Evolutionary conservation across 1,140 invertebrate species (phyloP), one percentile per base, ranked within the genome.

Genomic region (Hyles euphorbiae): DNA sequence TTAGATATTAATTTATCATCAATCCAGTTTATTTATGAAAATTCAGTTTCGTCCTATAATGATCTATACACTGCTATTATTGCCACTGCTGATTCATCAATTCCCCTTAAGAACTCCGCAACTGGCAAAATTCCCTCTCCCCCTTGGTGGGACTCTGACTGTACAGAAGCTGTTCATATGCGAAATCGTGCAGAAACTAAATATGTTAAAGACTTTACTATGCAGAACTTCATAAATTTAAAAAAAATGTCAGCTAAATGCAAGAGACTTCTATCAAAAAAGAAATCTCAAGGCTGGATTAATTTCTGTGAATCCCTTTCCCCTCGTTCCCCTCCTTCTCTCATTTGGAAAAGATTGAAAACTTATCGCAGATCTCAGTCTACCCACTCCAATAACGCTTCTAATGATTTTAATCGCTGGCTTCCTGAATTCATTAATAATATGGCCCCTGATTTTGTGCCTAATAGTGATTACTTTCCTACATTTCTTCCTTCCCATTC

Each of bases 341-440:
- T 65, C n/a, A 61, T 74, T 3, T 74, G 68, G 68, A 58, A 58
- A 12, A 61, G 58, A 36, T 60, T 73, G 33, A 65, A 54, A 50
- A 52, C 48, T 36, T 73, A 62, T 34, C 50, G 65, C 2, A 45
- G 56, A 8, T 59, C 55, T 33, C 12, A 40, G 22, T 22, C 22
- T 57, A 11, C 43, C 12, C 34, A 2, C 8, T 2, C 12, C 11
- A 34, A 59, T 11, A 52, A 53, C 34, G n/a, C n/a, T n/a, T n/a
- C n/a, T n/a, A n/a, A n/a, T n/a, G 50, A 60, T 8, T 33, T 34
- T 1, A 52, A 12, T 1, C n/a, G 3, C 2, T 69, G 67, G 63
- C 5, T 69, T 8, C 45, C 60, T 3, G 5, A 47, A 6, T 70
- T 73, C 40, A n/a, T 55, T 4, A 36, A 62, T 34, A 73, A 63